Evolutionary conservation across 2,113 vertebrate genomes (phyloP).

Genomic region (Anguilla japonica): DNA sequence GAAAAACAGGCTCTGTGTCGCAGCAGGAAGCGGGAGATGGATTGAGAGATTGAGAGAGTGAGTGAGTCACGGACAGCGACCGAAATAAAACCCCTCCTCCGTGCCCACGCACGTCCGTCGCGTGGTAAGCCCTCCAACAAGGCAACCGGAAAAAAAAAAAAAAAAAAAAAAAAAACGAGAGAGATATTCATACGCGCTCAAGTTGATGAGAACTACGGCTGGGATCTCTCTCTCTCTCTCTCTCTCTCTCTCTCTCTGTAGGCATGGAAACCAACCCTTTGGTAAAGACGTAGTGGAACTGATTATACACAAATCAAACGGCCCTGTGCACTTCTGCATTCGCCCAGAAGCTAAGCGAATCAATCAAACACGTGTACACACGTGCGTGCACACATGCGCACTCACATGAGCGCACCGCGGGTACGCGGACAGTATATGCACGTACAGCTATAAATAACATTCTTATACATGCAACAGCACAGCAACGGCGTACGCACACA

Average conservation of each 20-base stretch:
- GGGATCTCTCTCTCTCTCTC: neutral
- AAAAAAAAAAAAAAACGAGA: neutral
- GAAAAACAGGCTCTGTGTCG: neutral
- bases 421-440: no score
- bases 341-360: neutral
- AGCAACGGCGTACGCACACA: no score
- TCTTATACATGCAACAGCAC: no score
- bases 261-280: neutral
- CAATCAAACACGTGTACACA: slow-evolving; percentile 8
- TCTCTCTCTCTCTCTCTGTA: neutral
- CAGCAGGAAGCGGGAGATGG: neutral
- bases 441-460: no score
- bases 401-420: neutral
- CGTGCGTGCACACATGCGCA: neutral
- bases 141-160: no score
- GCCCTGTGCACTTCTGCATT: neutral
- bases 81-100: neutral
- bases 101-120: neutral
- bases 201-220: neutral
- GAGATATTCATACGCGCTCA: neutral
- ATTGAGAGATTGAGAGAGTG: neutral
- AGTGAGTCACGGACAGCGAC: neutral
- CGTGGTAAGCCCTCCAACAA: neutral
- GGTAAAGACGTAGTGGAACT: neutral
- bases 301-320: neutral